Evolutionary conservation across 1,140 invertebrate genomes (phyloP).

Genomic region (Macrobrachium rosenbergii): DNA sequence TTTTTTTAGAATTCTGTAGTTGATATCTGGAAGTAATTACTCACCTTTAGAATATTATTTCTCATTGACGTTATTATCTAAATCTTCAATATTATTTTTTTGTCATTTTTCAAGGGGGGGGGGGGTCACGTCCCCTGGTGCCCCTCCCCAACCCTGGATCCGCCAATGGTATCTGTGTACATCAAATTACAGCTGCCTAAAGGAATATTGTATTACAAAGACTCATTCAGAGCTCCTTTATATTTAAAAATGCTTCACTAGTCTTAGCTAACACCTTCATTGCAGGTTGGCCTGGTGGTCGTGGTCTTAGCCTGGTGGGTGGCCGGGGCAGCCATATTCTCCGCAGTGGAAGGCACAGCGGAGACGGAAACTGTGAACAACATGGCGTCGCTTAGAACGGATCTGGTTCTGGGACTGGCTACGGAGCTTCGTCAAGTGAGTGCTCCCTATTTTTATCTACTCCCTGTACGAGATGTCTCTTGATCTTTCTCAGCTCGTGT

Average conservation of each 20-base stretch:
- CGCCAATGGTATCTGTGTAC: no score
- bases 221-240: neutral
- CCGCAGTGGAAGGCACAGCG: slow-evolving; percentile 56
- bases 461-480: neutral
- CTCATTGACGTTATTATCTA: no score
- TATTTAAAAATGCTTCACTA: neutral
- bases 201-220: neutral
- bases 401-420: slow-evolving; percentile 66
- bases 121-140: no score
- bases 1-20: no score
- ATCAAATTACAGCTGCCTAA: no score
- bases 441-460: neutral
- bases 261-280: neutral
- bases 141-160: no score
- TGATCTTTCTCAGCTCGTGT: neutral
- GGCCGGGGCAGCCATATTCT: slow-evolving; percentile 65
- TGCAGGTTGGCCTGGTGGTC: slow-evolving; percentile 57
- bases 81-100: no score
- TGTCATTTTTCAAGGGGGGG: no score
- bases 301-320: slow-evolving; percentile 62
- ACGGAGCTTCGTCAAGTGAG: slow-evolving; percentile 64
- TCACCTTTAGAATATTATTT: no score
- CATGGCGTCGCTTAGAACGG: slow-evolving; percentile 55
- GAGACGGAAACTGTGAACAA: slow-evolving; percentile 59
- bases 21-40: no score